phyloP scores from a whole-genome alignment of 2,888 invertebrate genomes.

The Gasteruption jaculator region DNA sequence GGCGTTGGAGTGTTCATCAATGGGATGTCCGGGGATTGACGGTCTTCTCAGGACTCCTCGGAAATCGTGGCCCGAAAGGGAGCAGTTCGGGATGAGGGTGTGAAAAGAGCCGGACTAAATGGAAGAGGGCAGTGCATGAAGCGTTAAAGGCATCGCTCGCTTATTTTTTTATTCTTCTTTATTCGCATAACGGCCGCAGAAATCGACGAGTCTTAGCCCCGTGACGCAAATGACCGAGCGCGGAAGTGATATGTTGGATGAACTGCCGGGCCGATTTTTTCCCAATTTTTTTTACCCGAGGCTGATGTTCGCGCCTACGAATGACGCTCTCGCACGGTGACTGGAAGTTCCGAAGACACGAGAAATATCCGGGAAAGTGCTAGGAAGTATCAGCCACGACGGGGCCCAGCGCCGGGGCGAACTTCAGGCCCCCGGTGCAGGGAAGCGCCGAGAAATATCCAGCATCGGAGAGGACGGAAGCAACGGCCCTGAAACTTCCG shows the following conservation, averaged over 20 bases:
- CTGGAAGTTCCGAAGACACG: slow-evolving; percentile 6
- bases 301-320: no score
- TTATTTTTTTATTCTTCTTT: slow-evolving; percentile 46
- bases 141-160: slow-evolving; percentile 38
- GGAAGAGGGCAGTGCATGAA: no score
- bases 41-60: slow-evolving; percentile 24
- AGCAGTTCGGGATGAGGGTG: slow-evolving; percentile 1
- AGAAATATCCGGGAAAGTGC: slow-evolving; percentile 11
- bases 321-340: slow-evolving; percentile 7
- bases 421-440: slow-evolving; percentile 49
- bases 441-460: slow-evolving; percentile 30
- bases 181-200: slow-evolving; percentile 29
- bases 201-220: not conserved
- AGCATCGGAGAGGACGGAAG: slow-evolving; percentile 33
- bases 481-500: slow-evolving; percentile 49
- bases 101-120: not conserved
- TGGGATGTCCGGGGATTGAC: no score
- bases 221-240: slow-evolving; percentile 2
- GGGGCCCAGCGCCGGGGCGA: slow-evolving; percentile 49
- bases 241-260: no score
- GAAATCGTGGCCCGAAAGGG: not conserved
- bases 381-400: slow-evolving; percentile 41
- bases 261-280: no score
- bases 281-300: no score
- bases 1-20: not conserved